Evolutionary conservation across 2,888 invertebrate species (phyloP), one percentile per base, ranked within the genome.

Genomic region (Volucella inflata): DNA sequence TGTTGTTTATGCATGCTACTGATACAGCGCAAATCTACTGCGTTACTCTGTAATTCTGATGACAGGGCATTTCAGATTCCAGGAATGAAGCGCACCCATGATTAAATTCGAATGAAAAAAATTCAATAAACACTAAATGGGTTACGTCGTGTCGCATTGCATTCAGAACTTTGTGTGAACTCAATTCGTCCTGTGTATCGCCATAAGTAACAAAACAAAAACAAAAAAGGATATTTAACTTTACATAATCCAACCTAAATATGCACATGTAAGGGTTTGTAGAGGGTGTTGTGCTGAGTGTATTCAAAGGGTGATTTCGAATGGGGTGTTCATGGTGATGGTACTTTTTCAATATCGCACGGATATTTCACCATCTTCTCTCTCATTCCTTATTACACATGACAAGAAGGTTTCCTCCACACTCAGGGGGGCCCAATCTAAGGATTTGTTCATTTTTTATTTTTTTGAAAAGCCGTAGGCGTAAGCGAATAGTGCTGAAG

Each of bases 41-140:
- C 11, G 17, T 51, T 8, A 17, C 16, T 21, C 9, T 21, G 51
- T 17, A 6, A 59, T 44, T 38, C 2, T 36, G 55, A n/a, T 8
- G 46, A 21, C 42, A 12, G 6, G 30, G 30, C 30, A 30, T 30
- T 30, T 17, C 12, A 3, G 60, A 1, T 48, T 14, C 14, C 8
- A 16, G 10, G 11, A 12, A 21, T 17, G 21, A 42, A 62, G 53
- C 9, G 14, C 42, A n/a, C n/a, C 48, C 21, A 40, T 42, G 40
- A 42, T 53, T 53, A 9, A 40, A 67, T 53, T 42, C 50, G n/a
- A 50, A 14, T 10, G n/a, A 8, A 46, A 59, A n/a, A 59, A 59
- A 59, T 59, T 48, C 50, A 71, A 38, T 71, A 48, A 59, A 57
- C 59, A 59, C 59, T 38, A 48, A 71, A 50, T 51, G 48, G 16